phyloP scores from a whole-genome alignment of 1,140 invertebrate species.

The Hyposmocoma kahamanoa region DNA sequence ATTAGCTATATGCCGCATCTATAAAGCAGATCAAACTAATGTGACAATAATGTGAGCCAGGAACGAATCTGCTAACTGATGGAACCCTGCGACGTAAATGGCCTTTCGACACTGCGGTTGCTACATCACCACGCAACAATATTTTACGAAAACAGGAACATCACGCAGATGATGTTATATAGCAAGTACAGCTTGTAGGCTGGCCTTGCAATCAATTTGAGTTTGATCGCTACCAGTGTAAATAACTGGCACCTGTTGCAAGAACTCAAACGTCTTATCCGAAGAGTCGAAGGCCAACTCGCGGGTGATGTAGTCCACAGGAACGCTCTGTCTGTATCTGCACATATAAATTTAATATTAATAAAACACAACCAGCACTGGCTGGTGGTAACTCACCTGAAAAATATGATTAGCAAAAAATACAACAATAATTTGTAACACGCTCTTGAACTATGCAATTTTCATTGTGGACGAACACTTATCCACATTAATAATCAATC shows the following conservation, averaged over 20 bases:
- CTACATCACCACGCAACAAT: conserved; percentile 63
- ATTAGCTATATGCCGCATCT: conserved; percentile 18
- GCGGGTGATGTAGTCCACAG: conserved; percentile 87
- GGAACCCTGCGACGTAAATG: conserved; percentile 25
- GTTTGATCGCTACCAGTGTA: conserved; percentile 81
- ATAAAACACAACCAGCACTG: conserved; percentile 47
- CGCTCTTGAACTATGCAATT: too few species aligned
- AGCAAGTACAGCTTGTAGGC: conserved; percentile 77
- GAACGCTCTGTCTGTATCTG: conserved; percentile 95
- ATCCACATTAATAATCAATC: too few species aligned
- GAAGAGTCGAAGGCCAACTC: conserved; percentile 90
- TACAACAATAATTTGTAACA: too few species aligned
- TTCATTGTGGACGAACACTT: too few species aligned
- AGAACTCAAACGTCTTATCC: conserved; percentile 90
- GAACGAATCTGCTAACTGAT: conserved; percentile 19
- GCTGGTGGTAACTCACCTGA: conserved; percentile 23
- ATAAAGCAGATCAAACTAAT: conserved; percentile 42
- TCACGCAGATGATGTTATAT: conserved; percentile 67
- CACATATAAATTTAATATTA: conserved; percentile 76
- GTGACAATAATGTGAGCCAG: conserved; percentile 27
- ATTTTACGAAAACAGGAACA: conserved; percentile 49
- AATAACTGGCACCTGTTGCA: conserved; percentile 85
- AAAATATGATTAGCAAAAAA: too few species aligned
- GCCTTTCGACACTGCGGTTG: conserved; percentile 18
- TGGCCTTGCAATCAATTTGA: conserved; percentile 91